phyloP scores from a whole-genome alignment of 2,797 vertebrate genomes.

The Mastacembelus armatus region DNA sequence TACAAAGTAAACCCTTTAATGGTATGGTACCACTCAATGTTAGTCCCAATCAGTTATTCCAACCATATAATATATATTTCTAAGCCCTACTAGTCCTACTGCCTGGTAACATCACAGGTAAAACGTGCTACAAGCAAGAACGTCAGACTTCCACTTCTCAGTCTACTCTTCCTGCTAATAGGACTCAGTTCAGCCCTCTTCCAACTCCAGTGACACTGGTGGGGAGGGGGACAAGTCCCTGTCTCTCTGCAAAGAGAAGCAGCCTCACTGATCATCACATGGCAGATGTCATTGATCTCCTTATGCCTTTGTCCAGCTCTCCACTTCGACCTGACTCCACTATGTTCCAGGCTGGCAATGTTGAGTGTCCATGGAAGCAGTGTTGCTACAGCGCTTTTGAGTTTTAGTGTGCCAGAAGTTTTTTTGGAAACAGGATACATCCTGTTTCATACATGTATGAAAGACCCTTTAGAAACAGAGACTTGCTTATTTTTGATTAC shows the following conservation, averaged over 20 bases:
- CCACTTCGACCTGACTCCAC: not conserved
- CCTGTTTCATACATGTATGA: not conserved
- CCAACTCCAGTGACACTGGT: too few species aligned
- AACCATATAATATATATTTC: too few species aligned
- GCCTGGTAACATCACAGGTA: not conserved
- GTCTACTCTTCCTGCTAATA: not conserved
- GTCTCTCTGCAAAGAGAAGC: too few species aligned
- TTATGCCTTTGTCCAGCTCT: not conserved
- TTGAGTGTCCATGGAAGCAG: not conserved
- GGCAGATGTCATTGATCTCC: not conserved
- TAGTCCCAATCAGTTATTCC: too few species aligned
- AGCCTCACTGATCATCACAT: too few species aligned
- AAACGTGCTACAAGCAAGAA: not conserved
- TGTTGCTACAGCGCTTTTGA: not conserved
- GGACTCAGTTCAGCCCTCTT: not conserved
- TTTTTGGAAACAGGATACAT: not conserved
- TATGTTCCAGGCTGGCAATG: not conserved
- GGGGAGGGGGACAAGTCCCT: too few species aligned
- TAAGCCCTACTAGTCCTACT: not conserved
- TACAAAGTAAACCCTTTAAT: conserved; percentile 41
- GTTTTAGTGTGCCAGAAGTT: too few species aligned
- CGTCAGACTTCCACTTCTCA: not conserved
- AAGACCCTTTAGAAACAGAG: not conserved
- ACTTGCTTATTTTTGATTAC: too few species aligned
- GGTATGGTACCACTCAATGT: not conserved